phyloP scores from a whole-genome alignment of 2,888 invertebrate genomes.

The Chironomus tentans region DNA sequence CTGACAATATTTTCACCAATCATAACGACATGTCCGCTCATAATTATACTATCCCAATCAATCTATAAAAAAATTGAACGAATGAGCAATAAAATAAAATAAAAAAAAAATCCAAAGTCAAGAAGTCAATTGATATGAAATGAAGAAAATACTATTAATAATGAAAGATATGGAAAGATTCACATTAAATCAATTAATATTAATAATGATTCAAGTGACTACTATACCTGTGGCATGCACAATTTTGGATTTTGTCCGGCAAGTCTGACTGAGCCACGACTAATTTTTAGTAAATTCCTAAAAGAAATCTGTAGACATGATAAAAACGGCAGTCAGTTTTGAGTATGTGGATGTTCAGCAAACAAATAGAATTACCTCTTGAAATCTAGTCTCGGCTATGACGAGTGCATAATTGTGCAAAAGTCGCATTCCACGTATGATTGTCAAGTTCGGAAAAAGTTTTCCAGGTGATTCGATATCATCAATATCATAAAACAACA shows the following conservation, averaged over 20 bases:
- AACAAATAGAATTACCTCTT: background rate
- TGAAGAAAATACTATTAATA: background rate
- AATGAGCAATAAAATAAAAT: background rate
- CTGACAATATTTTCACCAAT: background rate
- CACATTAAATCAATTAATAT: slow-evolving; percentile 30
- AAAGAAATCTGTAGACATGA: slow-evolving; percentile 63
- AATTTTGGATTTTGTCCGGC: slow-evolving; percentile 40
- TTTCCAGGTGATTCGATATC: slow-evolving; percentile 44
- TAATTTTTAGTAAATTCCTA: slow-evolving; percentile 59
- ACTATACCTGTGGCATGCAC: background rate
- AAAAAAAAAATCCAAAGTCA: background rate
- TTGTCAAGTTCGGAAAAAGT: slow-evolving; percentile 79
- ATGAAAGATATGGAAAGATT: background rate
- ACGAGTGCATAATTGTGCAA: slow-evolving; percentile 74
- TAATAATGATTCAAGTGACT: slow-evolving; percentile 68
- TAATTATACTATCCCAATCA: slow-evolving; percentile 37
- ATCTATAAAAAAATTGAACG: slow-evolving; percentile 33
- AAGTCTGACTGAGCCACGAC: slow-evolving; percentile 72
- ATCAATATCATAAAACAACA: background rate
- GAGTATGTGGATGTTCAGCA: background rate
- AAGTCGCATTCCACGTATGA: slow-evolving; percentile 73
- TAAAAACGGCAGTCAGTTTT: slow-evolving; percentile 27
- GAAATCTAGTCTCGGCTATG: slow-evolving; percentile 48
- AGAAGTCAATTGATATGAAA: background rate
- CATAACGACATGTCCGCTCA: slow-evolving; percentile 34